Percentiles rank a stretch among this genome's conserved stretches.
Evolutionary conservation across 2,888 invertebrate genomes (phyloP).

Genomic region (Epinotia nisella): DNA sequence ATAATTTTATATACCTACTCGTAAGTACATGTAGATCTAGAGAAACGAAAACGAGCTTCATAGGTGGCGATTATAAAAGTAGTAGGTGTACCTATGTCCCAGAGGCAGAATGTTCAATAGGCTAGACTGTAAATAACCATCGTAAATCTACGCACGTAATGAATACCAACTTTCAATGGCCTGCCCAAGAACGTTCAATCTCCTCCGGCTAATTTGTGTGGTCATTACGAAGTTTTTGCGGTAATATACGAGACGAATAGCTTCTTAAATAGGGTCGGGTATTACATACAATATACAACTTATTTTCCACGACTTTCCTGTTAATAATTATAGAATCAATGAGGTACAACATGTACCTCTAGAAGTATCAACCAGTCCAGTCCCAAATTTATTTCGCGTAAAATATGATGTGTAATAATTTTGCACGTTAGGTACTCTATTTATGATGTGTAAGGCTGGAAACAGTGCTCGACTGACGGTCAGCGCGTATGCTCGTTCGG

Average conservation of each 20-base stretch:
- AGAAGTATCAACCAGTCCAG: too few relatives aligned
- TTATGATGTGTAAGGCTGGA: too few relatives aligned
- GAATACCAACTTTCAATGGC: constrained; percentile 39
- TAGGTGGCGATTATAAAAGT: not conserved
- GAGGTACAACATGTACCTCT: too few relatives aligned
- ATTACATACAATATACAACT: not conserved
- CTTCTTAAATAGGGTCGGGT: constrained; percentile 22
- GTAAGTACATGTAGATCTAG: too few relatives aligned
- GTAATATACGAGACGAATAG: constrained; percentile 35
- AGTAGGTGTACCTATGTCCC: not conserved
- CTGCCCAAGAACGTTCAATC: constrained; percentile 23
- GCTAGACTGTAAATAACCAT: constrained; percentile 9
- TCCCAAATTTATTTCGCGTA: too few relatives aligned
- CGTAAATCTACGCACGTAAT: constrained; percentile 28
- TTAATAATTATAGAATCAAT: not conserved
- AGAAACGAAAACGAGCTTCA: too few relatives aligned
- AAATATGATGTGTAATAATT: too few relatives aligned
- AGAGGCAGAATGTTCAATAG: not conserved
- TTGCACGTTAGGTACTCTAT: too few relatives aligned
- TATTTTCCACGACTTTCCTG: not conserved
- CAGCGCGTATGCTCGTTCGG: too few relatives aligned
- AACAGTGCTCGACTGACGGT: too few relatives aligned
- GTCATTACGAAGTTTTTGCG: constrained; percentile 41
- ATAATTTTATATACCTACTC: too few relatives aligned
- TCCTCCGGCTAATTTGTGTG: constrained; percentile 36